Evolutionary conservation across 2,888 invertebrate genomes (phyloP), one percentile per base, ranked within the genome.

Genomic region (Ichneumon xanthorius): DNA sequence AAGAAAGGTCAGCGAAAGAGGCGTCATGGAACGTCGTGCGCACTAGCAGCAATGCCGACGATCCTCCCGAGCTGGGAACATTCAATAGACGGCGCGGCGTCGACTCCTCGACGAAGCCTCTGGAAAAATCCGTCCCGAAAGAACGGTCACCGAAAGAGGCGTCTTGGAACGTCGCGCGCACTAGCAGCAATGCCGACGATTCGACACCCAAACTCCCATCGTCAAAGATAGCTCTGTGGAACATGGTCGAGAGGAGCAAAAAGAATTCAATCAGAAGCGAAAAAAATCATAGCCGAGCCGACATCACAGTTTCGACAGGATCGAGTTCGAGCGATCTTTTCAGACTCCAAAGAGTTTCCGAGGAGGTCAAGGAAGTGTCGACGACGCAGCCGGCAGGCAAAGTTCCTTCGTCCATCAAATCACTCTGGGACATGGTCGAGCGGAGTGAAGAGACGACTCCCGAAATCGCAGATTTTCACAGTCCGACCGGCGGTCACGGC

Each of bases 401-500:
- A 58, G 1, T 26, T 11, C 58, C 58, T 9, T 3, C 58, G 4
- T 26, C 26, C 2, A 58, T 14, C 22, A 4, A 14, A 0, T 16
- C 16, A 5, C 16, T 63, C 5, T 63, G 30, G 63, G 30, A 63
- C 16, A 63, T 33, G 2, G 7, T n/a, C 16, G 22, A 58, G 58
- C 9, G 22, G 58, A 58, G 9, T 4, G 26, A 22, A 58, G 58
- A 58, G 26, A 11, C 4, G 58, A 14, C 14, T 14, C 22, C 14
- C 11, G 22, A 48, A 16, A 4, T 16, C 4, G 45, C 45, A 4
- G 68, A 65, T 11, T 68, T 86, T 9, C 80, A 22, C n/a, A 86
- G 85, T 30, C 40, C n/a, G 22, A 26, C 50, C 26, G 85, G 85
- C 6, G 85, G 85, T 19, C 14, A 53, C 19, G 85, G 83, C 19